Percentiles rank a stretch among this genome's conserved stretches.
Conservation (phyloP, 1,140 invertebrate species). For the Calosoma granatense region DNA sequence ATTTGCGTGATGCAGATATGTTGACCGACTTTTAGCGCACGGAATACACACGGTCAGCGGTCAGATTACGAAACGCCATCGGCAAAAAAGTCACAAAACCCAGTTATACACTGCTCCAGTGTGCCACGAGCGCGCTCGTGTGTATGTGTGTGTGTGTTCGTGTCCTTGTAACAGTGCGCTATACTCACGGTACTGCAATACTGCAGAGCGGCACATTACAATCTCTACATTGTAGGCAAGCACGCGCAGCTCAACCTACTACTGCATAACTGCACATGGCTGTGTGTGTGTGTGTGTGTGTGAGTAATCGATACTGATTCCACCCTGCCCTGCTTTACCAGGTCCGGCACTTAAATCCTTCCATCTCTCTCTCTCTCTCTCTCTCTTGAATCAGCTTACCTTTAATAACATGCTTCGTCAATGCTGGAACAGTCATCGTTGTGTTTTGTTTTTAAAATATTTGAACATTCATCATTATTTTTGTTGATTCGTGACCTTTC, state of each 20-base stretch:
- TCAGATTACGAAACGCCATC: conserved; percentile 4
- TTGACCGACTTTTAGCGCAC: background rate
- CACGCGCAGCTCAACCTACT: background rate
- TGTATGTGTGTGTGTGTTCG: too few species aligned
- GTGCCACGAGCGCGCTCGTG: too few species aligned
- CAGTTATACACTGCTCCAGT: conserved; percentile 3
- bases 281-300: too few species aligned
- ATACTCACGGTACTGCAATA: background rate
- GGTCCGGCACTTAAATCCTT: too few species aligned
- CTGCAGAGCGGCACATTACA: background rate
- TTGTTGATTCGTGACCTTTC: background rate
- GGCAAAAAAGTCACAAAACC: conserved; percentile 7
- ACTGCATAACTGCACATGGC: too few species aligned
- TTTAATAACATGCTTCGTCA: too few species aligned
- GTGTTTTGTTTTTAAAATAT: background rate
- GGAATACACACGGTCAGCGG: background rate
- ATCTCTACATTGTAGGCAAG: background rate
- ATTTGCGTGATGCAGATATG: background rate
- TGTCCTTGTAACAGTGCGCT: conserved; percentile 4
- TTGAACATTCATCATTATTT: background rate
- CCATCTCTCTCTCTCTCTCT: too few species aligned
- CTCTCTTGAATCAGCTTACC: too few species aligned
- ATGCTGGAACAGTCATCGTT: too few species aligned
- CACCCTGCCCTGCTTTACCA: too few species aligned
- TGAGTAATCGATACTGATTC: too few species aligned